Conservation (phyloP, 1,140 invertebrate species). For the Trachymyrmex cornetzi region DNA sequence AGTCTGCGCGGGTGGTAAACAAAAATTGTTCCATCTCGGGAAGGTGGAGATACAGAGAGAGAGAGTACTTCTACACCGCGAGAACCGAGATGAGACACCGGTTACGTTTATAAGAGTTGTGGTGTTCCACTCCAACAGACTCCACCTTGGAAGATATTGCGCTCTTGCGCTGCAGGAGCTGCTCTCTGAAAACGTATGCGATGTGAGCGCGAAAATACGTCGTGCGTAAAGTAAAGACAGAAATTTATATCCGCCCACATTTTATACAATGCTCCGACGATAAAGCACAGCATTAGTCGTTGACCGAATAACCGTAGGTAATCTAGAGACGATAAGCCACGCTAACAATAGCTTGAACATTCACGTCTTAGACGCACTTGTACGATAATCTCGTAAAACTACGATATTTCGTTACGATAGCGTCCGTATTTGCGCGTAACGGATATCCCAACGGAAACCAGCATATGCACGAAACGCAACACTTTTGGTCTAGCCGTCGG, state of each 20-base stretch:
- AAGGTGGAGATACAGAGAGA: not conserved
- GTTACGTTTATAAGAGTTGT: slow-evolving; percentile 38
- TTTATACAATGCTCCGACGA: slow-evolving; percentile 1
- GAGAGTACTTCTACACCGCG: not conserved
- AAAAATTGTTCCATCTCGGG: slow-evolving; percentile 42
- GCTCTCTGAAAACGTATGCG: slow-evolving; percentile 13
- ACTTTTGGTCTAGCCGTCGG: not conserved
- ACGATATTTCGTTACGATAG: slow-evolving; percentile 4
- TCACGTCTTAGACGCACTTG: slow-evolving; percentile 3
- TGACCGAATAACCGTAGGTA: not conserved
- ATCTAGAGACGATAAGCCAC: not conserved
- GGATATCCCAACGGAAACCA: not conserved
- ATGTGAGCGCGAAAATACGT: slow-evolving; percentile 13
- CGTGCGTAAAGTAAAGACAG: slow-evolving; percentile 11
- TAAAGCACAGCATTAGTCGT: slow-evolving; percentile 10
- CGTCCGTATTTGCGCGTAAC: not conserved
- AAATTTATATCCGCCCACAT: slow-evolving; percentile 37
- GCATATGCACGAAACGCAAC: slow-evolving; percentile 5
- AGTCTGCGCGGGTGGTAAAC: slow-evolving; percentile 31
- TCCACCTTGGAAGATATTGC: slow-evolving; percentile 22
- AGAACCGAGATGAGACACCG: not conserved
- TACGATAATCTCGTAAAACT: slow-evolving; percentile 20
- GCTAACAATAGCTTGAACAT: not conserved
- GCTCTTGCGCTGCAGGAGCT: not conserved
- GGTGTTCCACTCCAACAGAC: slow-evolving; percentile 13